phyloP scores from a whole-genome alignment of 2,113 vertebrate species.

The Chunga burmeisteri region DNA sequence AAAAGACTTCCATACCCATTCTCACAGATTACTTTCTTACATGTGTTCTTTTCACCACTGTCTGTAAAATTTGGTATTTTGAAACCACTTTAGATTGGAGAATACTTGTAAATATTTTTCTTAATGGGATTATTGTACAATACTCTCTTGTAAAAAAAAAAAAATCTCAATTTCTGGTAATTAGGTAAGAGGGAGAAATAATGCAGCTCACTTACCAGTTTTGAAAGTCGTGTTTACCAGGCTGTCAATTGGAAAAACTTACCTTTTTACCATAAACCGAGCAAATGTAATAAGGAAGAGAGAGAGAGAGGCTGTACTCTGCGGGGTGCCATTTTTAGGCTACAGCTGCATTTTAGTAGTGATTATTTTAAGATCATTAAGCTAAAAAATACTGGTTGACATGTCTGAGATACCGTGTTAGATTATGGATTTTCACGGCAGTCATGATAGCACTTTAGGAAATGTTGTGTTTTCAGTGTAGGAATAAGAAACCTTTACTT shows the following conservation, averaged over 20 bases:
- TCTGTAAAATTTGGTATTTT: not conserved
- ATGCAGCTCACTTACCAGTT: not conserved
- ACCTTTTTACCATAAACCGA: not conserved
- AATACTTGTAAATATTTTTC: not conserved
- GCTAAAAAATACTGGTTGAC: not conserved
- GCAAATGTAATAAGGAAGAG: not conserved
- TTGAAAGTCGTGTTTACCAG: not conserved
- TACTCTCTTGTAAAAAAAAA: not conserved
- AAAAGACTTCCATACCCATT: not conserved
- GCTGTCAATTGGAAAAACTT: not conserved
- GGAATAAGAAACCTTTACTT: not conserved
- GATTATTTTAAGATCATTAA: not conserved
- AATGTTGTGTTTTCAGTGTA: not conserved
- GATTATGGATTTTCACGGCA: not conserved
- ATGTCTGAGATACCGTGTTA: not conserved
- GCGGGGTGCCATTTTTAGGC: not conserved
- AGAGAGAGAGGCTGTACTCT: not conserved
- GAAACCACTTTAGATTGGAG: not conserved
- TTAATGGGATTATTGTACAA: not conserved
- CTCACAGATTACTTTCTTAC: not conserved
- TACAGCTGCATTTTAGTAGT: not conserved
- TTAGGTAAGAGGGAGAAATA: not conserved
- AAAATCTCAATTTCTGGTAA: not conserved
- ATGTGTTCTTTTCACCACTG: not conserved
- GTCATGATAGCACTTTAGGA: not conserved